Conservation (phyloP, 35 echinoderm and acorn worm genomes). For the Antedon bifida region DNA sequence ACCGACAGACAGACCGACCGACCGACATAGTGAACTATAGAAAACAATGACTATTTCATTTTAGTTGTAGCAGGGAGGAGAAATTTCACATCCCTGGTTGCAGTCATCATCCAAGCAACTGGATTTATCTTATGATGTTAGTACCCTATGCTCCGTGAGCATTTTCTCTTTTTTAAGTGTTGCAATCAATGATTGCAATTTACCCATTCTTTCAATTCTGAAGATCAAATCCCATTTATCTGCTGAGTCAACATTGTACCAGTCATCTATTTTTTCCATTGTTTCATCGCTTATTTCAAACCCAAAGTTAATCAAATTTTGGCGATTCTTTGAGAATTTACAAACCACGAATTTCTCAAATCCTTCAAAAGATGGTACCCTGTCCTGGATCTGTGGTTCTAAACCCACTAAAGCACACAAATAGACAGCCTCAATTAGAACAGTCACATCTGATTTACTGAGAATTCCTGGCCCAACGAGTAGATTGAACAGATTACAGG, state of each 20-base stretch:
- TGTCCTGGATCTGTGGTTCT: not conserved
- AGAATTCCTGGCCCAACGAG: not conserved
- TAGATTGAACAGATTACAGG: too few species aligned
- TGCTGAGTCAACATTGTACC: not conserved
- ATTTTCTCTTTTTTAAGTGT: too few species aligned
- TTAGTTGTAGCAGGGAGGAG: too few species aligned
- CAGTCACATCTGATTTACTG: not conserved
- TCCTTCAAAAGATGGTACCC: not conserved
- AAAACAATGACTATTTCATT: too few species aligned
- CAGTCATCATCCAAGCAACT: too few species aligned
- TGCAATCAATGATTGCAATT: not conserved
- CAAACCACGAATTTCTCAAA: not conserved
- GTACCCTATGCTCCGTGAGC: too few species aligned
- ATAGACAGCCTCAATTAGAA: not conserved
- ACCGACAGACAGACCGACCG: too few species aligned
- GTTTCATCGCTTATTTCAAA: not conserved
- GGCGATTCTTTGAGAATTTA: not conserved
- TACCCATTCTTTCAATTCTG: not conserved
- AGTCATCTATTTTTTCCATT: not conserved
- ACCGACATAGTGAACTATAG: too few species aligned
- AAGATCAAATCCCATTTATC: not conserved
- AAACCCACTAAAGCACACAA: not conserved
- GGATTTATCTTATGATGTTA: too few species aligned
- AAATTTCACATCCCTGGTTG: too few species aligned
- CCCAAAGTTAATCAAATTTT: not conserved